Evolutionary conservation across 2,113 vertebrate genomes (phyloP).

Genomic region (Oxygymnocypris stewartii): DNA sequence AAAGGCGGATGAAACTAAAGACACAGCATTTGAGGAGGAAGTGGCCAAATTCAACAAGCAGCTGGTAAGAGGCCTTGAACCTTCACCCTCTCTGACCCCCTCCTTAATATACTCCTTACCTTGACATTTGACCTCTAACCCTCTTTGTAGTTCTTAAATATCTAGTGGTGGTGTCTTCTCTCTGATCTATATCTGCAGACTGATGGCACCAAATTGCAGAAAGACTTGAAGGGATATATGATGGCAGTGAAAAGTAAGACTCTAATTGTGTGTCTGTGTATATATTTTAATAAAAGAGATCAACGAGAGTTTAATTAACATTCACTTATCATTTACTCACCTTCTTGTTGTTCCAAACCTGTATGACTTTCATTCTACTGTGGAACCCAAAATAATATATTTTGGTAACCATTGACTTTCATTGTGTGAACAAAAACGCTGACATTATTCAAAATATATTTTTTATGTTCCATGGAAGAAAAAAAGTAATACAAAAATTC

Average conservation of each 20-base stretch:
- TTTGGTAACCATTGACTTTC: neutral
- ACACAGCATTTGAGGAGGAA: constrained; percentile 89
- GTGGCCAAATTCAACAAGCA: constrained; percentile 97
- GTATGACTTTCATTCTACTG: neutral
- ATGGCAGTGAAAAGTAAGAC: constrained; percentile 85
- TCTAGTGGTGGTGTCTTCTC: constrained; percentile 23
- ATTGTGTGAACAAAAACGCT: neutral
- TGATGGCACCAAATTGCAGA: constrained; percentile 90
- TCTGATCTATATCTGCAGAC: constrained; percentile 69
- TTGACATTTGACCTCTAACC: neutral
- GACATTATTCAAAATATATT: neutral
- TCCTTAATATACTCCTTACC: neutral
- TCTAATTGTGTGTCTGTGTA: neutral
- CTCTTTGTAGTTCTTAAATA: neutral
- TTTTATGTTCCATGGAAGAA: neutral
- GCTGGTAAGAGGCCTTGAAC: constrained; percentile 78
- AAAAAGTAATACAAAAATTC: neutral
- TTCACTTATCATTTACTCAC: neutral
- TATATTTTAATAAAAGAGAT: neutral
- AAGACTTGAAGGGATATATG: constrained; percentile 87
- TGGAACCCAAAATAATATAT: neutral
- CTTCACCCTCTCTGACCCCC: neutral
- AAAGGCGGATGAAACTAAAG: constrained; percentile 96
- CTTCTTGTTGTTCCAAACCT: neutral
- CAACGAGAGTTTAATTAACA: neutral